Evolutionary conservation across 2,113 vertebrate genomes (phyloP), one percentile per base, ranked within the genome.

Genomic region (Struthio camelus): DNA sequence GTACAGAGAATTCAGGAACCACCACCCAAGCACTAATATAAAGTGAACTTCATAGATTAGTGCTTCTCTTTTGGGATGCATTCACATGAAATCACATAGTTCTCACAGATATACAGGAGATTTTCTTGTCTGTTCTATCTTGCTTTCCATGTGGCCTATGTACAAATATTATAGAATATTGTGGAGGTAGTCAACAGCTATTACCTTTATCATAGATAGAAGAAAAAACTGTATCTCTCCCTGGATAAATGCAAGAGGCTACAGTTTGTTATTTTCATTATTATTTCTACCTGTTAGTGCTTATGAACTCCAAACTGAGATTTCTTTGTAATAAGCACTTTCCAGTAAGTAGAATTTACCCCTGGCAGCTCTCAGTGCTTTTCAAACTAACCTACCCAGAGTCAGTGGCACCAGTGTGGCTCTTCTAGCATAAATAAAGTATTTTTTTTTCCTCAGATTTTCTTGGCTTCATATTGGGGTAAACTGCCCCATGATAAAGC

Each of bases 181-280:
- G 42, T 19, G 62, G 73, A 92, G 32, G 16, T 32, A 88, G 20
- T 44, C 34, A 44, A 24, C 8, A 67, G 22, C 10, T 10, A 27
- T 38, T 75, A 50, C 3, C 23, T 71, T 93, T 75, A 54, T 15
- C 27, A 28, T 14, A 64, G 50, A 17, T 44, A 42, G n/a, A 25
- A 10, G 38, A 79, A 58, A 1, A 2, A 92, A 93, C 11, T 6
- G 51, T 69, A 17, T 4, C 6, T n/a, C 7, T 40, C n/a, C 11
- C 0, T 0, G 44, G 18, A 48, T 10, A 50, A 92, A 82, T 44
- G 24, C 14, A 62, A 78, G 71, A 4, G 14, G 10, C 6, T 36
- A 25, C 10, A 51, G 32, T 36, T 77, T 50, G 53, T 79, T 75
- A 71, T 80, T 46, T 5, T 3, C 89, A 38, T 72, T 28, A 71